Evolutionary conservation across 2,888 invertebrate genomes (phyloP).

Genomic region (Danaus chrysippus): DNA sequence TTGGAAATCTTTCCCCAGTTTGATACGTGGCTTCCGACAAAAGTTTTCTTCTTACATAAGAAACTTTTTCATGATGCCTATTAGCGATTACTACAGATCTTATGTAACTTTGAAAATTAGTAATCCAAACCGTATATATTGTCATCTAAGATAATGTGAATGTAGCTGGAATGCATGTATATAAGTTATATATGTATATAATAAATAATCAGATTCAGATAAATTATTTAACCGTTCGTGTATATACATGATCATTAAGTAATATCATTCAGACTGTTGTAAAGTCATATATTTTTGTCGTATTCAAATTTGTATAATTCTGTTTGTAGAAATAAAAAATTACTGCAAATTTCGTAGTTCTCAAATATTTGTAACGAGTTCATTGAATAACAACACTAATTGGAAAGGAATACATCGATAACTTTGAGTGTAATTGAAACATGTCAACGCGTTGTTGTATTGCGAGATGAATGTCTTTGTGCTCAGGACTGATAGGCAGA

Average conservation of each 20-base stretch:
- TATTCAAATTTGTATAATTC: too few relatives aligned
- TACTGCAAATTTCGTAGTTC: too few relatives aligned
- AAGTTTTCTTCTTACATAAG: slow-evolving; percentile 49
- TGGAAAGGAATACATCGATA: slow-evolving; percentile 25
- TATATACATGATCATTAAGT: not conserved
- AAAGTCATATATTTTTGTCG: too few relatives aligned
- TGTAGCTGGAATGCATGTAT: too few relatives aligned
- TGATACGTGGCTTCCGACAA: slow-evolving; percentile 55
- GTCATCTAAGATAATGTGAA: not conserved
- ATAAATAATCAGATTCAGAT: too few relatives aligned
- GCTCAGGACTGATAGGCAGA: slow-evolving; percentile 38
- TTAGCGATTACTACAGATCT: slow-evolving; percentile 39
- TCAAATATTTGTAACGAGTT: not conserved
- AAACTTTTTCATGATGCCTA: slow-evolving; percentile 50
- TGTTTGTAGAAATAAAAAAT: too few relatives aligned
- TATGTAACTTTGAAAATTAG: slow-evolving; percentile 24
- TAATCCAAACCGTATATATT: not conserved
- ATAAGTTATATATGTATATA: too few relatives aligned
- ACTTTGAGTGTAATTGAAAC: slow-evolving; percentile 38
- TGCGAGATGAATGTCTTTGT: slow-evolving; percentile 58
- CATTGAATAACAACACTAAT: not conserved
- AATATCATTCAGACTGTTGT: too few relatives aligned
- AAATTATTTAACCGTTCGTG: too few relatives aligned
- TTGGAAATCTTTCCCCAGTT: slow-evolving; percentile 58
- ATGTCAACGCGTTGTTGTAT: slow-evolving; percentile 37